Percentiles rank a stretch among this genome's conserved stretches.
These are phyloP conservation scores for Vesta saturnalis DNA, from an alignment of 2,888 invertebrate genomes.

Conservation along the genomic window DNA sequence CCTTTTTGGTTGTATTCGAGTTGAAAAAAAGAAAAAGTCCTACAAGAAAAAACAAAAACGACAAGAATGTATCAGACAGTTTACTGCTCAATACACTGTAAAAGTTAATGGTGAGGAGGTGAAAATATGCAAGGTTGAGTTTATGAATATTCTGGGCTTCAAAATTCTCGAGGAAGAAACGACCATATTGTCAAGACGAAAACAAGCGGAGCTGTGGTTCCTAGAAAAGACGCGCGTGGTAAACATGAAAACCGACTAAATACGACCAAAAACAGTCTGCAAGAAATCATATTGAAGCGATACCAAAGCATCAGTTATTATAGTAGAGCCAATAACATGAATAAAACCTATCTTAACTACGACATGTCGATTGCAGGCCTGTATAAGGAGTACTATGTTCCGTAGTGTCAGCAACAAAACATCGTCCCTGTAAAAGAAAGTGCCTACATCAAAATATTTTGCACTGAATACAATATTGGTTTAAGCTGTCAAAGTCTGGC, in stretches of 20 bases:
- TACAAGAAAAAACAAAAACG: background rate
- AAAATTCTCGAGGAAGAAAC: background rate
- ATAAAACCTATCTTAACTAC: slow-evolving; percentile 34
- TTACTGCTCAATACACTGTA: too few species aligned
- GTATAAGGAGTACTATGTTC: slow-evolving; percentile 37
- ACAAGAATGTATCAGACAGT: too few species aligned
- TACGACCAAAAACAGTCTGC: slow-evolving; percentile 19
- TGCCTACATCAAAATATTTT: too few species aligned
- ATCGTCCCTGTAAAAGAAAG: slow-evolving; percentile 34
- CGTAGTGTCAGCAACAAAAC: slow-evolving; percentile 36
- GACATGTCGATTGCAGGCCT: slow-evolving; percentile 35
- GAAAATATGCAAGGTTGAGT: too few species aligned
- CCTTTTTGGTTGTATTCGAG: slow-evolving; percentile 30
- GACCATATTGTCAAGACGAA: background rate
- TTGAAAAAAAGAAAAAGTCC: background rate
- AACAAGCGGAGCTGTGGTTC: background rate
- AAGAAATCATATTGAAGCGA: slow-evolving; percentile 31
- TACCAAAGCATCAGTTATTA: slow-evolving; percentile 37
- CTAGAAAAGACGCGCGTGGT: background rate
- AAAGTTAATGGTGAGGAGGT: too few species aligned
- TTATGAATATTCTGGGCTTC: background rate
- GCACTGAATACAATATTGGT: too few species aligned
- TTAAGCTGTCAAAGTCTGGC: too few species aligned
- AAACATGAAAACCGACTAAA: slow-evolving; percentile 32
- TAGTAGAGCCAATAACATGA: slow-evolving; percentile 33